Percentiles rank a stretch among this genome's conserved stretches.
phyloP scores from a whole-genome alignment of 2,113 vertebrate species.

The Camarhynchus parvulus region DNA sequence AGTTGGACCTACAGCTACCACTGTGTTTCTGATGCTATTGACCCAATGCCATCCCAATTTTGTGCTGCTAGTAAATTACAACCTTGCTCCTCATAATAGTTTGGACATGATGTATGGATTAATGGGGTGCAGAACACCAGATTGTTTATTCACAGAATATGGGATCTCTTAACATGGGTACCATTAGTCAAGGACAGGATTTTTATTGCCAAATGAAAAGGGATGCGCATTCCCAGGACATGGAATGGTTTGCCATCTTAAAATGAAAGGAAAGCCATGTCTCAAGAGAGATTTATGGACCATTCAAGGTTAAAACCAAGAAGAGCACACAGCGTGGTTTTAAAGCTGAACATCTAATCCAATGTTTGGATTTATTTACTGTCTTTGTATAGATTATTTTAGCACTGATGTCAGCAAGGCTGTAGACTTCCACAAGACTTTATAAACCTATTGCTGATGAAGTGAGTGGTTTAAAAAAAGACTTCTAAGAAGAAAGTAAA shows the following conservation, averaged over 20 bases:
- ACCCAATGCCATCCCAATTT: not conserved
- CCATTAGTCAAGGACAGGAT: not conserved
- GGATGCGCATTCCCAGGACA: not conserved
- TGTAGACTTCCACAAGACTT: not conserved
- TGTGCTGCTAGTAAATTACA: not conserved
- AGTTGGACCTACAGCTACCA: not conserved
- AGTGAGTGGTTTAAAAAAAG: not conserved
- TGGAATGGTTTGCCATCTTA: not conserved
- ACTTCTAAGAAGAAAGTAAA: not conserved
- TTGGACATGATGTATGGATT: not conserved
- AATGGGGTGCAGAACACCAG: not conserved
- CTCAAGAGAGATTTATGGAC: not conserved
- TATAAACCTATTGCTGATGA: not conserved
- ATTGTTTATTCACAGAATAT: not conserved
- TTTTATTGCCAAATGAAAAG: not conserved
- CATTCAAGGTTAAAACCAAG: not conserved
- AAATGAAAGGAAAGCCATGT: not conserved
- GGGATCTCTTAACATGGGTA: not conserved
- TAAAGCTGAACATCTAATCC: slow-evolving; percentile 12
- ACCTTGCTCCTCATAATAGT: not conserved
- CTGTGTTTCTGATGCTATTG: not conserved
- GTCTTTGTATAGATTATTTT: not conserved
- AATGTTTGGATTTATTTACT: slow-evolving; percentile 12
- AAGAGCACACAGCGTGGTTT: not conserved
- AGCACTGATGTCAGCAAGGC: not conserved